Evolutionary conservation across 1,140 invertebrate species (phyloP).

Genomic region (Trypoxylus dichotomus): DNA sequence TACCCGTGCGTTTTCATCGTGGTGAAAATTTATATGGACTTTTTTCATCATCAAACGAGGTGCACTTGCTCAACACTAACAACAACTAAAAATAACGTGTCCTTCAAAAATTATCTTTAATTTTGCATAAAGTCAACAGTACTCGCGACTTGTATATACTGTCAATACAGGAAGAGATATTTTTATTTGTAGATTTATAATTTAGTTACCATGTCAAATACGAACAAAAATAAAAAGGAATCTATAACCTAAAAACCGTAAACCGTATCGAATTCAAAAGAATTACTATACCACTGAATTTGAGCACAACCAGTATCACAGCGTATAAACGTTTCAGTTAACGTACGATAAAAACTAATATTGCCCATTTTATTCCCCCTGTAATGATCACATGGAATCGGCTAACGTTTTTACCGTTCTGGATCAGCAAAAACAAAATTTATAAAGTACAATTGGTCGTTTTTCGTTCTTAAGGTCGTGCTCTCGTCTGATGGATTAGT

Average conservation of each 20-base stretch:
- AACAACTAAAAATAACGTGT: constrained; percentile 28
- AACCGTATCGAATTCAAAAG: background rate
- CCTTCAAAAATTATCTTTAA: constrained; percentile 26
- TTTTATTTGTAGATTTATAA: constrained; percentile 22
- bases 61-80: constrained; percentile 11
- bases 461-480: too few species aligned
- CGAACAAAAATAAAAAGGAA: constrained; percentile 7
- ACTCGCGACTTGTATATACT: constrained; percentile 13
- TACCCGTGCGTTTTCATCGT: background rate
- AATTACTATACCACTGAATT: too few species aligned
- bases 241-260: background rate
- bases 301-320: background rate
- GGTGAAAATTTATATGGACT: background rate
- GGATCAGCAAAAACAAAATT: too few species aligned
- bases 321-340: background rate
- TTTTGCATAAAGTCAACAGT: background rate
- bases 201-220: constrained; percentile 18
- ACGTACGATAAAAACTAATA: too few species aligned
- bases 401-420: too few species aligned
- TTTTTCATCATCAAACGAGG: background rate
- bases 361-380: too few species aligned
- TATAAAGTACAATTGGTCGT: too few species aligned
- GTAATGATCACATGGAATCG: too few species aligned
- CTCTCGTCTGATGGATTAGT: too few species aligned
- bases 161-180: constrained; percentile 7